Evolutionary conservation across 2,797 vertebrate species (phyloP).

Genomic region (Hirundo rustica): DNA sequence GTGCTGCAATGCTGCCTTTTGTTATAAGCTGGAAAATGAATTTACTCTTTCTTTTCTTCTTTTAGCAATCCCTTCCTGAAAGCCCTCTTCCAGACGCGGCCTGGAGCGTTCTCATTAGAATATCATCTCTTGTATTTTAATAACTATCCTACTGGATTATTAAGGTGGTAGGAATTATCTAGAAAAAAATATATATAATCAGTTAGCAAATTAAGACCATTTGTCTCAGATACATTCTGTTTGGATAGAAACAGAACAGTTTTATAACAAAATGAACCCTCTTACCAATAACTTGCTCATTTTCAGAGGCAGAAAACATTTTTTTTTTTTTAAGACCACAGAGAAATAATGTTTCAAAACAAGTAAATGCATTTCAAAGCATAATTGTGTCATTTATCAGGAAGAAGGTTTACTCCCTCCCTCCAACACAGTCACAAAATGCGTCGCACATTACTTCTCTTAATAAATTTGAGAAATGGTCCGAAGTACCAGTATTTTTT

Average conservation of each 20-base stretch:
- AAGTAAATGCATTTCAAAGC: not conserved
- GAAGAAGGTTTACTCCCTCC: not conserved
- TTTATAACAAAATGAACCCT: not conserved
- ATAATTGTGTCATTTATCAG: not conserved
- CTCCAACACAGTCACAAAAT: not conserved
- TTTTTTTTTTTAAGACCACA: not conserved
- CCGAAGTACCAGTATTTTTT: not conserved
- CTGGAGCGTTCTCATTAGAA: not conserved
- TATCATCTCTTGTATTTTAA: constrained; percentile 15
- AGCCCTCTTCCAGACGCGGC: not conserved
- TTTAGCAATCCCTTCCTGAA: not conserved
- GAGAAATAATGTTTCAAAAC: constrained; percentile 3
- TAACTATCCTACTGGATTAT: not conserved
- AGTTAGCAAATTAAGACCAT: not conserved
- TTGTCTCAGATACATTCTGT: not conserved
- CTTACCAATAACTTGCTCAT: not conserved
- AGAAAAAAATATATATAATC: not conserved
- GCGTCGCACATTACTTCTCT: not conserved
- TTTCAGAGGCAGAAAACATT: not conserved
- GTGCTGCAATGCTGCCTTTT: not conserved
- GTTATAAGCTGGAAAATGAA: not conserved
- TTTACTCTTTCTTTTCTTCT: not conserved
- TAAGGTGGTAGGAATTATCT: not conserved
- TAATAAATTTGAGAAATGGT: not conserved
- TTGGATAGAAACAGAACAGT: not conserved